These are phyloP conservation scores for Galleria mellonella DNA, from an alignment of 1,140 invertebrate species.

Conservation along the genomic window DNA sequence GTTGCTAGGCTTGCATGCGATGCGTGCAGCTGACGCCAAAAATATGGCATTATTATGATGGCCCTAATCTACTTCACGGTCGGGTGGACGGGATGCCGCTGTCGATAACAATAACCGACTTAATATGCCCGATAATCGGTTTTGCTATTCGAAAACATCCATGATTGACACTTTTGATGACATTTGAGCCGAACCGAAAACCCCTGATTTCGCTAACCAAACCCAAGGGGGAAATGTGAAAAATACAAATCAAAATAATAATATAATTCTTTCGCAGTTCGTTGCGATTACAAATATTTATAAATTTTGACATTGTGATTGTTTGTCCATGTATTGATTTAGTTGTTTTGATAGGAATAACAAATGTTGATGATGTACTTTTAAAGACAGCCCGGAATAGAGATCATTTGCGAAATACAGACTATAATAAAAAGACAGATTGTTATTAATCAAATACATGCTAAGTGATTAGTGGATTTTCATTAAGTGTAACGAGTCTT, in stretches of 20 bases:
- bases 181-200: conserved; percentile 45
- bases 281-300: too few relatives aligned
- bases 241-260: conserved; percentile 9
- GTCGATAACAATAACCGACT: conserved; percentile 71
- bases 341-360: too few relatives aligned
- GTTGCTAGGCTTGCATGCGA: conserved; percentile 41
- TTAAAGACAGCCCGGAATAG: too few relatives aligned
- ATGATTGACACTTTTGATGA: conserved; percentile 70
- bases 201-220: conserved; percentile 27
- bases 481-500: conserved; percentile 48
- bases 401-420: too few relatives aligned
- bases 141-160: conserved; percentile 67
- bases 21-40: conserved; percentile 68
- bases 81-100: conserved; percentile 42
- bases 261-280: conserved; percentile 7
- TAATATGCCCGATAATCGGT: conserved; percentile 72
- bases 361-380: too few relatives aligned
- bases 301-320: too few relatives aligned
- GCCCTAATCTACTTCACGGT: conserved; percentile 70
- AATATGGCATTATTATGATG: conserved; percentile 68
- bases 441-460: conserved; percentile 7
- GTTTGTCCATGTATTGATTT: too few relatives aligned
- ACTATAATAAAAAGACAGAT: background rate
- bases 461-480: conserved; percentile 28
- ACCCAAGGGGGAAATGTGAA: conserved; percentile 16